These are phyloP conservation scores for Antennarius maculatus DNA, from an alignment of 2,797 vertebrate species.

Conservation along the genomic window DNA sequence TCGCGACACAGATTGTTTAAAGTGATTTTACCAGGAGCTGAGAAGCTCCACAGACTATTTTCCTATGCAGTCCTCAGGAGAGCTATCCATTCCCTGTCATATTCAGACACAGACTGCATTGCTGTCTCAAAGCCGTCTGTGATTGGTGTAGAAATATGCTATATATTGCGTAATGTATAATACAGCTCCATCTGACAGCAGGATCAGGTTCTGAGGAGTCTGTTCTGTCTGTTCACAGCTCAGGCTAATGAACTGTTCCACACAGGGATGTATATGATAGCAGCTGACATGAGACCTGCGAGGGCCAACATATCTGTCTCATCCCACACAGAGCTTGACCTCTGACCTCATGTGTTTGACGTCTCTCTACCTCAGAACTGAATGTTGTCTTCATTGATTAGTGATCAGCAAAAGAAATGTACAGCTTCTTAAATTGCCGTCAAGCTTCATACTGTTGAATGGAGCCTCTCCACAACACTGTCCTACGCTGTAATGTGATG, in stretches of 20 bases:
- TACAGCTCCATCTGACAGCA: slow-evolving; percentile 1
- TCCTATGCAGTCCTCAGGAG: slow-evolving; percentile 39
- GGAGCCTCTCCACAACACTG: neutral
- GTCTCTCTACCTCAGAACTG: slow-evolving; percentile 17
- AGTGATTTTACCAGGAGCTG: slow-evolving; percentile 56
- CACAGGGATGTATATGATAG: slow-evolving; percentile 17
- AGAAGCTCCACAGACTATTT: slow-evolving; percentile 49
- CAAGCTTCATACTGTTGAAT: neutral
- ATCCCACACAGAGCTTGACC: slow-evolving; percentile 20
- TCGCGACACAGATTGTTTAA: slow-evolving; percentile 35
- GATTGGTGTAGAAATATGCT: neutral
- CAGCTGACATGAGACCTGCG: slow-evolving; percentile 53
- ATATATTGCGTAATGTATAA: neutral
- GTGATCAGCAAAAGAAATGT: neutral
- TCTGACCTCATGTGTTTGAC: slow-evolving; percentile 51
- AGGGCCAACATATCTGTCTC: slow-evolving; percentile 36
- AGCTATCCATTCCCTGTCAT: slow-evolving; percentile 32
- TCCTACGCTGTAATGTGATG: neutral
- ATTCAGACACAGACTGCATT: slow-evolving; percentile 23
- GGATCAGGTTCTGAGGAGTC: slow-evolving; percentile 4
- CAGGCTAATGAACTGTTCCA: slow-evolving; percentile 6
- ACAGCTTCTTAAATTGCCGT: neutral
- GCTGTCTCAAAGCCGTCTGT: slow-evolving; percentile 9
- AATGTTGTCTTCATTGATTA: slow-evolving; percentile 15
- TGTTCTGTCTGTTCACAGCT: slow-evolving; percentile 5